Percentiles rank a stretch among this genome's conserved stretches.
phyloP scores from a whole-genome alignment of 2,888 invertebrate species.

The Diachrysia chrysitis region DNA sequence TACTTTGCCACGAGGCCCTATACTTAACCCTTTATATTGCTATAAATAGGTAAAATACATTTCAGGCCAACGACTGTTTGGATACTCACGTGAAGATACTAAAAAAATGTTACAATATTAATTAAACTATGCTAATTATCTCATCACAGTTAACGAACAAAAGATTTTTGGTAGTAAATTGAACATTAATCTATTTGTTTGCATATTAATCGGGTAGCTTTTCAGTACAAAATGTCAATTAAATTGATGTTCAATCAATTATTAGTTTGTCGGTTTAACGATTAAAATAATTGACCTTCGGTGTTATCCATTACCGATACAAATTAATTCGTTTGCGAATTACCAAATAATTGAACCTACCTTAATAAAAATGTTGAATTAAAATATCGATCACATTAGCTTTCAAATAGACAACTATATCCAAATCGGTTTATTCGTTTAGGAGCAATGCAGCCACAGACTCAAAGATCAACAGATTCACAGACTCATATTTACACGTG shows the following conservation, averaged over 20 bases:
- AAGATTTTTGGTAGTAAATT: not conserved
- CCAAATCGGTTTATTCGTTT: not conserved
- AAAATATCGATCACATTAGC: not conserved
- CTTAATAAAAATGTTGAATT: not conserved
- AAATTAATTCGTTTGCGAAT: not conserved
- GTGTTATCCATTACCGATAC: not conserved
- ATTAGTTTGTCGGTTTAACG: not conserved
- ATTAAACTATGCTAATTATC: constrained; percentile 10
- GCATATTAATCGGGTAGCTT: constrained; percentile 14
- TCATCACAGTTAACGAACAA: not conserved
- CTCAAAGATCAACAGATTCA: too few relatives aligned
- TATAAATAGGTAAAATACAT: too few relatives aligned
- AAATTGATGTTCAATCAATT: not conserved
- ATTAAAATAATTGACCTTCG: not conserved
- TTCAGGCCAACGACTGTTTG: too few relatives aligned
- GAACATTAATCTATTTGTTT: constrained; percentile 1
- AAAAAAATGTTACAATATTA: too few relatives aligned
- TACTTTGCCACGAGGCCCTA: too few relatives aligned
- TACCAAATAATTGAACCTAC: not conserved
- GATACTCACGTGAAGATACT: too few relatives aligned
- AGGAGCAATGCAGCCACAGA: not conserved
- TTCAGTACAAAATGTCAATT: not conserved
- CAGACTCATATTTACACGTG: too few relatives aligned
- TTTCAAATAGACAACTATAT: not conserved
- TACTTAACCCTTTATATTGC: too few relatives aligned